Conservation (phyloP, 2,113 vertebrate genomes). For the Spea multiplicata region DNA sequence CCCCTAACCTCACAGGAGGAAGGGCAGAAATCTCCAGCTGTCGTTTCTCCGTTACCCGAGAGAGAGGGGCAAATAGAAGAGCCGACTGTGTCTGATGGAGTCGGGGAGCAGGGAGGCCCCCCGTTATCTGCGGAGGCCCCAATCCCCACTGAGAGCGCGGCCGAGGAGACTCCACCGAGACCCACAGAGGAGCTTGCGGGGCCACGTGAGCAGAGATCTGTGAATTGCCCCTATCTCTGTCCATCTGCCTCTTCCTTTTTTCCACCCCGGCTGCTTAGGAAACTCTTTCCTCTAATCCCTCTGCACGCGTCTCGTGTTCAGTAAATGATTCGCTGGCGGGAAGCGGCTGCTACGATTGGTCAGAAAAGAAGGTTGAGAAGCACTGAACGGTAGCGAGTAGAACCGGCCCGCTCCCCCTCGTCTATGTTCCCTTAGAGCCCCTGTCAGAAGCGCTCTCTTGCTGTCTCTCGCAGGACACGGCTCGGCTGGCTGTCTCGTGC, state of each 20-base stretch:
- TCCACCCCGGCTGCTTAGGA: no score
- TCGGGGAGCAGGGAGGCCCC: background rate
- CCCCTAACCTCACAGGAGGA: background rate
- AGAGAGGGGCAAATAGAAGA: background rate
- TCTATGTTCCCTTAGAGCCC: no score
- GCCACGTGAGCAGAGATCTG: constrained; percentile 18
- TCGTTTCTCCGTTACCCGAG: background rate
- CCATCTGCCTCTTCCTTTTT: background rate
- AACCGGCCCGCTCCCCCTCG: no score
- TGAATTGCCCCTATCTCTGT: background rate
- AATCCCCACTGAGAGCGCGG: background rate
- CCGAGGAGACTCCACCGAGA: background rate
- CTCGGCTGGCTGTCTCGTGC: no score
- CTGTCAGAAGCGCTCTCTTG: no score
- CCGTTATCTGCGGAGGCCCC: background rate
- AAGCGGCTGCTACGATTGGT: no score
- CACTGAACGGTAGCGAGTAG: no score
- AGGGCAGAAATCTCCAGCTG: background rate
- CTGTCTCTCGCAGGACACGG: no score
- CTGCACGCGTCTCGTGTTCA: no score
- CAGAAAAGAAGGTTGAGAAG: no score
- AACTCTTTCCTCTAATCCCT: no score
- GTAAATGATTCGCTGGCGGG: no score
- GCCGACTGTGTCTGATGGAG: background rate
- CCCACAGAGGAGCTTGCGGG: background rate